These are phyloP conservation scores for Zonitis immaculata DNA, from an alignment of 2,888 invertebrate species.

Conservation along the genomic window DNA sequence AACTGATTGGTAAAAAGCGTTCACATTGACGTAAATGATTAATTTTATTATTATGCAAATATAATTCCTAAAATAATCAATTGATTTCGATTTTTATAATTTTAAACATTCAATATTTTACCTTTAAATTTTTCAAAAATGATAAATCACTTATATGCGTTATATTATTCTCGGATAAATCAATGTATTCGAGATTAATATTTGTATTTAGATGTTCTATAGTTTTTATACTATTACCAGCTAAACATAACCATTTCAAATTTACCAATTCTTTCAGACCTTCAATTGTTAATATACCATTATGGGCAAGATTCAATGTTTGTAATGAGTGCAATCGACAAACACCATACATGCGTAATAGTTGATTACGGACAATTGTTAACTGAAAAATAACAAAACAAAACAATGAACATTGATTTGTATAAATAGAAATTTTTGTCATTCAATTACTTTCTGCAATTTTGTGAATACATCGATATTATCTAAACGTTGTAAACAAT, in stretches of 20 bases:
- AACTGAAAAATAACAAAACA: slow-evolving; percentile 56
- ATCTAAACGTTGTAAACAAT: slow-evolving; percentile 81
- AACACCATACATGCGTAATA: slow-evolving; percentile 84
- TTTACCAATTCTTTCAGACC: slow-evolving; percentile 80
- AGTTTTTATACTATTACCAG: slow-evolving; percentile 89
- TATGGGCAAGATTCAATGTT: slow-evolving; percentile 78
- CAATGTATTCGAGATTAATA: slow-evolving; percentile 73
- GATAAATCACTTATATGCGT: slow-evolving; percentile 80
- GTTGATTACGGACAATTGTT: slow-evolving; percentile 78
- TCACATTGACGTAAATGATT: slow-evolving; percentile 77
- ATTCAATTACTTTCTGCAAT: slow-evolving; percentile 64
- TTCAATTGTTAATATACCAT: slow-evolving; percentile 84
- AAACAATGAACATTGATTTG: no score
- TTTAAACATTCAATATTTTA: slow-evolving; percentile 40
- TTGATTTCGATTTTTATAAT: slow-evolving; percentile 2
- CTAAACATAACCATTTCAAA: slow-evolving; percentile 75
- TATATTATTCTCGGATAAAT: slow-evolving; percentile 86
- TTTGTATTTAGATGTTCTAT: slow-evolving; percentile 85
- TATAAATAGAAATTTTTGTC: background rate
- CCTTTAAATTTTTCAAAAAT: slow-evolving; percentile 76
- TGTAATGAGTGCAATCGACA: slow-evolving; percentile 74
- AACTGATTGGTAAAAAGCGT: slow-evolving; percentile 70
- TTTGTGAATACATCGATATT: slow-evolving; percentile 78
- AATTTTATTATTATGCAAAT: slow-evolving; percentile 81
- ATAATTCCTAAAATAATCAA: slow-evolving; percentile 62